These are phyloP conservation scores for Chloroceryle amazona DNA, from an alignment of 2,797 vertebrate genomes.

Conservation along the genomic window DNA sequence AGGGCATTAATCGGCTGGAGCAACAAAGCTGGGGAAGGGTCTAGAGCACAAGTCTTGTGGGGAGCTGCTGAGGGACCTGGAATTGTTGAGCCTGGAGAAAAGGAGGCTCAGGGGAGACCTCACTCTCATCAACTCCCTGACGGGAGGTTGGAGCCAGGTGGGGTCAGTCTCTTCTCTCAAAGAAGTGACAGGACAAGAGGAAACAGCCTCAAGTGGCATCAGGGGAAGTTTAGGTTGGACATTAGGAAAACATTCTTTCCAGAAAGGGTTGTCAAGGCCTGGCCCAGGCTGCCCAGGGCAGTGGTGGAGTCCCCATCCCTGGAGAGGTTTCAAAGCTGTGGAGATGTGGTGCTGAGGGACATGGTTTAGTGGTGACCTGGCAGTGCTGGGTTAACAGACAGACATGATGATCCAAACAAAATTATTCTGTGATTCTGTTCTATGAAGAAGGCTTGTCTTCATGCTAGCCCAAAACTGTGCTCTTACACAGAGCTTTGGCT, in stretches of 20 bases:
- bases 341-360: background rate
- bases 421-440: background rate
- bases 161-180: background rate
- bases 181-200: background rate
- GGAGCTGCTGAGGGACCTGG: background rate
- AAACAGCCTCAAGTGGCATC: background rate
- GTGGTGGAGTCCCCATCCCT: background rate
- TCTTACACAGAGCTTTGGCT: background rate
- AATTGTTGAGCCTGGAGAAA: background rate
- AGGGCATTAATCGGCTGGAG: background rate
- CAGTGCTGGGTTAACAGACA: background rate
- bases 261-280: background rate
- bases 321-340: background rate
- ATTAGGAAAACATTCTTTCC: background rate
- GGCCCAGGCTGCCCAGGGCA: background rate
- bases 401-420: background rate
- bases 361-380: background rate
- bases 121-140: background rate
- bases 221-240: background rate
- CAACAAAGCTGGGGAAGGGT: background rate
- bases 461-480: rapidly evolving
- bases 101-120: background rate
- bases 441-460: background rate
- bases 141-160: background rate
- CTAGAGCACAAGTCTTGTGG: background rate